Base-by-base conservation (phyloP, 2,888 invertebrate genomes). In the Margaritifera margaritifera region DNA sequence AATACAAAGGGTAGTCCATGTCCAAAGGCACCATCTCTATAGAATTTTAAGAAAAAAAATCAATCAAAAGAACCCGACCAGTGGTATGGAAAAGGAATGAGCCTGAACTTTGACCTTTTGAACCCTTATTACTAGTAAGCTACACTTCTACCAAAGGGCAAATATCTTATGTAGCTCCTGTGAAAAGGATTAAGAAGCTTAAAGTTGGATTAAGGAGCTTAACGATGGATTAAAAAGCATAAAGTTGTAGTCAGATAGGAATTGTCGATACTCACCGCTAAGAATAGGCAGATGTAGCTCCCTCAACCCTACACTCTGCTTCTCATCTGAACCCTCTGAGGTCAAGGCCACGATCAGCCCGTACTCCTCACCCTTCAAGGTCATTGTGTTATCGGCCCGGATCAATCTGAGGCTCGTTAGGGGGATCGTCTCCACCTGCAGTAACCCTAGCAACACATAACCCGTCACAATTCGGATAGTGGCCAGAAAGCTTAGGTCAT, bases 391-490 rank as follows among this genome's bases (percentile, higher is more conserved):
- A 77, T 97, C 92, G 31, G 98, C 98, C 57, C 98, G 93, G 84
- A 98, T 97, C 86, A 98, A 96, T 91, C 97, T 96, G 74, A 98
- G 92, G 85, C 93, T 93, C 51, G 97, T 97, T 80, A 98, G 91
- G 52, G 96, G 93, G 80, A 98, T 94, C 81, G 93, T 92, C 74
- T 92, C 93, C 27, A 97, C 94, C 87, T 97, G 95, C 56, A 83
- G 68, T 51, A 84, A 66, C 64, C 97, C 96, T 86, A 98, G 96
- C 75, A 98, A 93, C 69, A 98, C 96, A 90, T 98, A 98, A 53
- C 98, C 98, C 22, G 98, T 98, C 75, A 98, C 97, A 80, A 91
- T 97, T 68, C 96, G 93, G 81, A 98, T 98, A 89, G 96, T 94
- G 89, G 96, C 94, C 70, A 98, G 92, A 90, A 98, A 98, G 81